A percentile compares a stretch with the other conserved stretches of the same genome.
These are phyloP conservation scores for Nasonia longicornis DNA, from an alignment of 1,140 invertebrate species.

Conservation along the genomic window DNA sequence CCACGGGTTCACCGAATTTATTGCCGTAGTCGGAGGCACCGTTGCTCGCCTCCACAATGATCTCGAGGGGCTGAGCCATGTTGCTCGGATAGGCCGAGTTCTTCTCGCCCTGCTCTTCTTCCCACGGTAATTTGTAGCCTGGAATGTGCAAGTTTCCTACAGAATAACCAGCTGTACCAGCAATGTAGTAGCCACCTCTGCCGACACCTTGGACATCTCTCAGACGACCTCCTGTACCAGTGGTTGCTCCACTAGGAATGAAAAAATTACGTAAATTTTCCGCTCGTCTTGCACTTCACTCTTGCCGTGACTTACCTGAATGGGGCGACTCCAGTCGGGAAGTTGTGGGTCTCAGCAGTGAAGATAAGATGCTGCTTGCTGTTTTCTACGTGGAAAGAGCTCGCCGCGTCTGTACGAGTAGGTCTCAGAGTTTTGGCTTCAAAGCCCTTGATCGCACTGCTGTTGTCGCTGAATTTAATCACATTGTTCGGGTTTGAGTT, in stretches of 20 bases:
- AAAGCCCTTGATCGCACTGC: slow-evolving; percentile 93
- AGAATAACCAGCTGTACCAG: slow-evolving; percentile 95
- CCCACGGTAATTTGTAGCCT: slow-evolving; percentile 91
- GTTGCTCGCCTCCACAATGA: slow-evolving; percentile 95
- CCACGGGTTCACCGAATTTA: slow-evolving; percentile 97
- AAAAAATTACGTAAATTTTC: slow-evolving; percentile 7
- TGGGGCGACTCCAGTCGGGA: slow-evolving; percentile 94
- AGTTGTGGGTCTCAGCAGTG: slow-evolving; percentile 99
- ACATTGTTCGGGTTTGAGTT: slow-evolving; percentile 93
- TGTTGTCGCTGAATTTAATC: slow-evolving; percentile 98
- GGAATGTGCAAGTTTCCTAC: slow-evolving; percentile 93
- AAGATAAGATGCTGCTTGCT: slow-evolving; percentile 93
- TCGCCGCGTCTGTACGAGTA: slow-evolving; percentile 71
- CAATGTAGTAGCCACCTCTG: slow-evolving; percentile 90
- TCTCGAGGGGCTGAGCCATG: slow-evolving; percentile 89
- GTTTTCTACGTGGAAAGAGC: slow-evolving; percentile 72
- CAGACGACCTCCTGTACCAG: slow-evolving; percentile 95
- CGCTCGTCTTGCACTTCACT: neutral
- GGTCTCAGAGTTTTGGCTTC: slow-evolving; percentile 77
- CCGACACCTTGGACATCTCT: slow-evolving; percentile 96
- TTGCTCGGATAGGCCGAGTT: slow-evolving; percentile 85
- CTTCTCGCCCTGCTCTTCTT: slow-evolving; percentile 70
- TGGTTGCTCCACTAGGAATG: slow-evolving; percentile 88
- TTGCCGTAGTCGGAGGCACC: slow-evolving; percentile 99
- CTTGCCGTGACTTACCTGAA: slow-evolving; percentile 72